phyloP scores from a whole-genome alignment of 2,113 vertebrate species.

The Oceanodroma tethys region DNA sequence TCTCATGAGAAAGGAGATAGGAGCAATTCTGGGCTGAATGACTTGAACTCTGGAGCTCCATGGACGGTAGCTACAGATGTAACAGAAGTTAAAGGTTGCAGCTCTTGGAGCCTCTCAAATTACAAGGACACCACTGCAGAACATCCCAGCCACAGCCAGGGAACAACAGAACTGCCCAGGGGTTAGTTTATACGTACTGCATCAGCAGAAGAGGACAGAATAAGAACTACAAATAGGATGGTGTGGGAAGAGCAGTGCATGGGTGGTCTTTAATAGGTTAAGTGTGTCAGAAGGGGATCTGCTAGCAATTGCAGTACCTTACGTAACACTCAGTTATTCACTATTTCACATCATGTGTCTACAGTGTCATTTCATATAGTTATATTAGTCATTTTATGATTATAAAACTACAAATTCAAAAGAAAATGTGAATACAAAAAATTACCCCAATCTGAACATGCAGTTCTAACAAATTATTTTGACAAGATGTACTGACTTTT shows the following conservation, averaged over 20 bases:
- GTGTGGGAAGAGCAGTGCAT: constrained; percentile 8
- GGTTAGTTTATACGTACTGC: fast-evolving
- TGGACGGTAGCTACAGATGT: background rate
- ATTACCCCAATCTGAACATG: constrained; percentile 44
- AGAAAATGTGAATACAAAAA: constrained; percentile 52
- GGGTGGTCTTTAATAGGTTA: constrained; percentile 22
- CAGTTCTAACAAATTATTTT: constrained; percentile 57
- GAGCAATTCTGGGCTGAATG: background rate
- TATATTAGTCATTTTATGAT: constrained; percentile 56
- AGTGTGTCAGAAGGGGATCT: constrained; percentile 7
- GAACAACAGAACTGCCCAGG: background rate
- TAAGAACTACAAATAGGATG: background rate
- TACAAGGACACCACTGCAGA: background rate
- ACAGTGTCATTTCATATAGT: constrained; percentile 22
- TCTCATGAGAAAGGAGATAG: background rate
- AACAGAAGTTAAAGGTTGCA: background rate
- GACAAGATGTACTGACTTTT: constrained; percentile 24
- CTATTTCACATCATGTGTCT: constrained; percentile 46
- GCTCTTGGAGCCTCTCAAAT: background rate
- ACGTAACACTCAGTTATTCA: constrained; percentile 37
- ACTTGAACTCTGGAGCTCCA: background rate
- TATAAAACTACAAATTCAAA: constrained; percentile 57
- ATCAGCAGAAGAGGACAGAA: background rate
- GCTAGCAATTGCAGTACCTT: constrained; percentile 12
- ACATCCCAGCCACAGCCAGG: background rate